Evolutionary conservation across 2,113 vertebrate species (phyloP).

Genomic region (Clupea harengus): DNA sequence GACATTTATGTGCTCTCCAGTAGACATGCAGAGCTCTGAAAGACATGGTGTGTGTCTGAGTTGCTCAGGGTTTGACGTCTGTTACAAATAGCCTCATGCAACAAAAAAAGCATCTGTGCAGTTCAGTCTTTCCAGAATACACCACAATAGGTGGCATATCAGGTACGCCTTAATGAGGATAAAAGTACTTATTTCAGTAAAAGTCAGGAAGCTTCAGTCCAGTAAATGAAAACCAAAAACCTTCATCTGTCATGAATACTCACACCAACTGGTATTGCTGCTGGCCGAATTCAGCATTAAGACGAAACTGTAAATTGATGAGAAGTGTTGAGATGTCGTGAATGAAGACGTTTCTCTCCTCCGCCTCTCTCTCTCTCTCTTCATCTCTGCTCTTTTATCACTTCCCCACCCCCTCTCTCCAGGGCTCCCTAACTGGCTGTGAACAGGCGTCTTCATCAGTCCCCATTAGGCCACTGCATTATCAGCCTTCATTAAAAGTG

Average conservation of each 20-base stretch:
- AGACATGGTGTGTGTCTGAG: too few relatives aligned
- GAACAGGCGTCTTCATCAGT: conserved; percentile 26
- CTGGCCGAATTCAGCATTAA: background rate
- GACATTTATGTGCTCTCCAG: background rate
- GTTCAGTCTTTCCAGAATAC: too few relatives aligned
- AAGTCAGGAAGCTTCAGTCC: background rate
- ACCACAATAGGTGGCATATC: too few relatives aligned
- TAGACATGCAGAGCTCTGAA: too few relatives aligned
- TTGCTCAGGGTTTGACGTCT: background rate
- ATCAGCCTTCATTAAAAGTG: conserved; percentile 54
- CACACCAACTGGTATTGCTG: background rate
- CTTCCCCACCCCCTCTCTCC: background rate
- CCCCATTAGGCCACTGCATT: conserved; percentile 53
- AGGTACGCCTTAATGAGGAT: too few relatives aligned
- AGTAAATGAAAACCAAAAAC: background rate
- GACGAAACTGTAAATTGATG: background rate
- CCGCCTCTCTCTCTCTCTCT: background rate
- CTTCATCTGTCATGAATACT: background rate
- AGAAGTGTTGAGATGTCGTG: background rate
- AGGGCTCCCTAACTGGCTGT: conserved; percentile 49
- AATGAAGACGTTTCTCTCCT: background rate
- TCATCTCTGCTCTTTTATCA: background rate
- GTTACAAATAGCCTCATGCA: background rate
- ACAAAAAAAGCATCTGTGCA: too few relatives aligned
- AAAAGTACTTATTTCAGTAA: too few relatives aligned